These are phyloP conservation scores for Cephalopterus ornatus DNA, from an alignment of 2,113 vertebrate species.

Conservation along the genomic window DNA sequence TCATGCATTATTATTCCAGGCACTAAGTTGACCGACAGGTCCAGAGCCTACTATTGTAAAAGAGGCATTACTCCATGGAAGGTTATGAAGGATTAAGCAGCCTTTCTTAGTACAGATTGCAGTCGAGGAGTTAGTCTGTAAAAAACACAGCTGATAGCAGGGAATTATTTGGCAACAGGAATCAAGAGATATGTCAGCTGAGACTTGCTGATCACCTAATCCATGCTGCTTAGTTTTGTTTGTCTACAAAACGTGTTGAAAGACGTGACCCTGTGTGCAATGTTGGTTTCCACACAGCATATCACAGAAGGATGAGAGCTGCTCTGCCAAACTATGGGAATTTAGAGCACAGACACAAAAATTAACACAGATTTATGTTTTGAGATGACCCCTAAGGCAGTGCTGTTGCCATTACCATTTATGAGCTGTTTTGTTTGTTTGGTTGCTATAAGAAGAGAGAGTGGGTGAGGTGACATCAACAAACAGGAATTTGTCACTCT, in stretches of 20 bases:
- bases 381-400: not conserved
- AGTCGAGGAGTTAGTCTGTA: not conserved
- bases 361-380: not conserved
- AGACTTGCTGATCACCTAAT: not conserved
- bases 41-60: not conserved
- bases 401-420: fast-evolving
- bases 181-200: not conserved
- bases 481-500: not conserved
- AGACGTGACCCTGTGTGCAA: not conserved
- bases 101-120: not conserved
- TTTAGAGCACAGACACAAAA: not conserved
- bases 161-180: not conserved
- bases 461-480: not conserved
- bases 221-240: not conserved
- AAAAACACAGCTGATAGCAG: not conserved
- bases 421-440: not conserved
- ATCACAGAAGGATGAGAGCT: not conserved
- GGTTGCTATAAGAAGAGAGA: not conserved
- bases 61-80: not conserved
- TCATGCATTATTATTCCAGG: not conserved
- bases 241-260: not conserved
- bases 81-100: not conserved
- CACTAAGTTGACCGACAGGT: not conserved
- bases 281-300: not conserved
- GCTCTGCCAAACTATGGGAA: not conserved